These are phyloP conservation scores for Panorpa germanica DNA, from an alignment of 2,888 invertebrate genomes.

Conservation along the genomic window DNA sequence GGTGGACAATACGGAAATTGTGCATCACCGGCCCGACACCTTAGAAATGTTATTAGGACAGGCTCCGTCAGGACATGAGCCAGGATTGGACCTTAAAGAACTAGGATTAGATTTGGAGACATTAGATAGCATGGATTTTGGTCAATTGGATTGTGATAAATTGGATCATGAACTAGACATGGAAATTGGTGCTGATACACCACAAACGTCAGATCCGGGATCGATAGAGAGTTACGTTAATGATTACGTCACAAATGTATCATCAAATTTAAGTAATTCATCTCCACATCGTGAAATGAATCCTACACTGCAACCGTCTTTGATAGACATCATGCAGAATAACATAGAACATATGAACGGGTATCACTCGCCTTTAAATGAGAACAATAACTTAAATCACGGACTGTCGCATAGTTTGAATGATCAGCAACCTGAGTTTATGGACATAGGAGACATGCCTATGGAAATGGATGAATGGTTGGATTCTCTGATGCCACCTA, in stretches of 20 bases:
- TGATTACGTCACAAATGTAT: no score
- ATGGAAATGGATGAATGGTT: constrained; percentile 26
- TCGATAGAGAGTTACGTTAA: no score
- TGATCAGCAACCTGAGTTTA: no score
- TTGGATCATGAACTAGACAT: constrained; percentile 30
- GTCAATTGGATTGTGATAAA: constrained; percentile 25
- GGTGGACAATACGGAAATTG: constrained; percentile 8
- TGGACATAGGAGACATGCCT: no score
- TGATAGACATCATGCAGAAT: constrained; percentile 32
- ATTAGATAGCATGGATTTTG: constrained; percentile 41
- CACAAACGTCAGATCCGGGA: constrained; percentile 16
- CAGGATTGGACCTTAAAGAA: constrained; percentile 40
- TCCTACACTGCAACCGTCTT: constrained; percentile 22
- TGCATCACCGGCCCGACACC: constrained; percentile 9
- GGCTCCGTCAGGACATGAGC: no score
- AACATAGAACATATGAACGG: no score
- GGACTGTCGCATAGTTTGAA: no score
- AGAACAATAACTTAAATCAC: no score
- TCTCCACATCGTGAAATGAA: constrained; percentile 21
- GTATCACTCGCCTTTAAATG: no score
- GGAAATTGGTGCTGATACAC: constrained; percentile 26
- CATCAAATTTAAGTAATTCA: no score
- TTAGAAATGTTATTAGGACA: constrained; percentile 12
- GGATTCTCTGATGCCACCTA: no score
- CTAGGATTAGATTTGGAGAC: constrained; percentile 39